Conservation (phyloP, 2,888 invertebrate genomes). For the Morinoia aosen region DNA sequence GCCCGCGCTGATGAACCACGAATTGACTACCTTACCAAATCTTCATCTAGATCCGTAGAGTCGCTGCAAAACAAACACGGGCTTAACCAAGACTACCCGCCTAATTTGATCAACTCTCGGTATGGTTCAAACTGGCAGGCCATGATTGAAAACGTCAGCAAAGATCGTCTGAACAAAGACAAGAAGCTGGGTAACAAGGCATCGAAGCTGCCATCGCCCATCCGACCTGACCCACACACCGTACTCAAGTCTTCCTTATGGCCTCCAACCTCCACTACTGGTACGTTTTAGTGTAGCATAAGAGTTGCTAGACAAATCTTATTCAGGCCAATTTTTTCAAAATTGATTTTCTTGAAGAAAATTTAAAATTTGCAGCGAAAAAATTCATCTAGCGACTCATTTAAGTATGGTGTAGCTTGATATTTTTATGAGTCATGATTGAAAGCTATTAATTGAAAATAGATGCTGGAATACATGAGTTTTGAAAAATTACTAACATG, state of each 20-base stretch:
- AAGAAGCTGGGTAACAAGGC: not conserved
- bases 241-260: constrained; percentile 18
- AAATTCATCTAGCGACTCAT: too few relatives aligned
- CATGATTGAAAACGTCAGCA: constrained; percentile 46
- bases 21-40: not conserved
- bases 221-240: not conserved
- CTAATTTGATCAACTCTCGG: constrained; percentile 29
- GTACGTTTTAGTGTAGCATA: not conserved
- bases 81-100: not conserved
- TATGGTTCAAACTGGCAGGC: constrained; percentile 45
- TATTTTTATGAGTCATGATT: too few relatives aligned
- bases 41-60: not conserved
- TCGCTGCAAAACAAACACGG: constrained; percentile 1
- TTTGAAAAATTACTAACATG: not conserved
- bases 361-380: too few relatives aligned
- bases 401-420: too few relatives aligned
- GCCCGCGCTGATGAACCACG: not conserved
- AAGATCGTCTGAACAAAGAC: constrained; percentile 7
- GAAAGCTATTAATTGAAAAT: too few relatives aligned
- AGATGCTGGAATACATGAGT: too few relatives aligned
- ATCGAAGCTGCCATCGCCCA: constrained; percentile 37
- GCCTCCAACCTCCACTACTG: not conserved
- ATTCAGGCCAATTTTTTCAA: too few relatives aligned
- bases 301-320: not conserved
- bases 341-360: too few relatives aligned